Evolutionary conservation across 2,113 vertebrate genomes (phyloP).

Genomic region (Cnemophilus loriae): DNA sequence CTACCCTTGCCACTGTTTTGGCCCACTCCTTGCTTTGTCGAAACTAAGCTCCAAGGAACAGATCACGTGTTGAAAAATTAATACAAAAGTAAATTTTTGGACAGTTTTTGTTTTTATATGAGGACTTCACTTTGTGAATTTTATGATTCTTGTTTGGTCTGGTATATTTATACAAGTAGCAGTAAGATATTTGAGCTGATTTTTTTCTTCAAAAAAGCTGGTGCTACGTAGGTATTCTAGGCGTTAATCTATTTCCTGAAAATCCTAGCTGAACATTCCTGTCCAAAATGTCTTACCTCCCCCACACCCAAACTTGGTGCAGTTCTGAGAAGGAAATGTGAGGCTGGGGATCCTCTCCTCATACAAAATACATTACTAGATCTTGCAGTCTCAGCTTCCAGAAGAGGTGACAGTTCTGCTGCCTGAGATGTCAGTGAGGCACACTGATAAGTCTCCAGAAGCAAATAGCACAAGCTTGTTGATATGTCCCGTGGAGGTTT

Average conservation of each 20-base stretch:
- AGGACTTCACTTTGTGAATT: not conserved
- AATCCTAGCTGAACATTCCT: not conserved
- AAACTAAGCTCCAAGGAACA: not conserved
- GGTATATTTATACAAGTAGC: not conserved
- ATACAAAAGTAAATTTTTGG: not conserved
- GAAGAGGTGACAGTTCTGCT: not conserved
- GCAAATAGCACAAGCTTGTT: not conserved
- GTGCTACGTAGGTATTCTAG: not conserved
- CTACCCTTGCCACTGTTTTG: not conserved
- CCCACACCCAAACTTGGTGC: not conserved
- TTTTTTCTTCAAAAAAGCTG: not conserved
- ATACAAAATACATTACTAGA: not conserved
- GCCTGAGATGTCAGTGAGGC: not conserved
- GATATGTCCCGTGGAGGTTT: not conserved
- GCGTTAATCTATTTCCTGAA: not conserved
- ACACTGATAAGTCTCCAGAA: not conserved
- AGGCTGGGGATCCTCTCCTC: not conserved
- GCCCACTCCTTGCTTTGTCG: not conserved
- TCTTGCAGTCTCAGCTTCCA: not conserved
- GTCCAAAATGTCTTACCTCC: rapidly evolving
- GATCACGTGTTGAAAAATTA: not conserved
- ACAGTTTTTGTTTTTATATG: not conserved
- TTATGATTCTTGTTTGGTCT: not conserved
- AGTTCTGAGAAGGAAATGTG: not conserved
- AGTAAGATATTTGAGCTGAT: not conserved